These are phyloP conservation scores for Saturnia japonica DNA, from an alignment of 2,888 invertebrate genomes.

Conservation along the genomic window DNA sequence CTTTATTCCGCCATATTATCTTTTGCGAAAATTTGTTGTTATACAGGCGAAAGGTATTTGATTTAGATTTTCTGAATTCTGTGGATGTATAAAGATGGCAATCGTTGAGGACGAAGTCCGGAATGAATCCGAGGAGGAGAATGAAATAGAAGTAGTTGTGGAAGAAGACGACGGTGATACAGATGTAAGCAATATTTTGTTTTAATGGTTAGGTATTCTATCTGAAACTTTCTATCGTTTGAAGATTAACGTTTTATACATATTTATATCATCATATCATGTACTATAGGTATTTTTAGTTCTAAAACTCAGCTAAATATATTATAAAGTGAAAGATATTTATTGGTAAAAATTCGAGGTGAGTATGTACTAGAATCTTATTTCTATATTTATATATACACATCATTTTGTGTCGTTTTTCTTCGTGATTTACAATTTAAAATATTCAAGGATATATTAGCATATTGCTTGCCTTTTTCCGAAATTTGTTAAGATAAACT, in stretches of 20 bases:
- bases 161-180: constrained; percentile 73
- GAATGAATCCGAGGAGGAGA: constrained; percentile 75
- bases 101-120: constrained; percentile 75
- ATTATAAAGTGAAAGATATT: neutral
- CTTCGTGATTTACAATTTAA: constrained; percentile 16
- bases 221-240: constrained; percentile 22
- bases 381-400: neutral
- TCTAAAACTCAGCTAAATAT: neutral
- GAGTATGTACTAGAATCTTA: neutral
- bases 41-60: constrained; percentile 46
- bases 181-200: constrained; percentile 55
- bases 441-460: neutral
- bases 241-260: neutral
- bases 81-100: constrained; percentile 57
- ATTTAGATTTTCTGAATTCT: constrained; percentile 35
- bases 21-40: constrained; percentile 54
- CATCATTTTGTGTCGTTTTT: neutral
- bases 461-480: neutral
- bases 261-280: neutral
- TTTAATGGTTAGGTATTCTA: constrained; percentile 26
- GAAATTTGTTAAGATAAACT: neutral
- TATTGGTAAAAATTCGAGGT: neutral
- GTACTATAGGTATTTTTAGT: neutral
- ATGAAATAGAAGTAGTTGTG: constrained; percentile 73
- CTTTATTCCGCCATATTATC: constrained; percentile 38